Conservation (phyloP, 2,113 vertebrate species). For the Semnornis frantzii region DNA sequence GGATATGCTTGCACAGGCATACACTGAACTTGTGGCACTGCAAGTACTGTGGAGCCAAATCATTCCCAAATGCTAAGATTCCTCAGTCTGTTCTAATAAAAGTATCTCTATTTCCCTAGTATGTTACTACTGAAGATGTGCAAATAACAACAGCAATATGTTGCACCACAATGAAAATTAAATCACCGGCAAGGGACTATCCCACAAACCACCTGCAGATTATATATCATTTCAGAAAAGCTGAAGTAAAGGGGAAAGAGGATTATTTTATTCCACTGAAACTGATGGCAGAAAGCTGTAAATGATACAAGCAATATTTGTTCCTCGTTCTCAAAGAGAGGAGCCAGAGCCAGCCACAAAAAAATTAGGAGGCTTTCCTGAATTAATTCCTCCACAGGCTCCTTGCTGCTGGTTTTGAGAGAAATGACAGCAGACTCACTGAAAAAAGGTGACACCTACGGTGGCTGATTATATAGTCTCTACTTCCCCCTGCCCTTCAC, state of each 20-base stretch:
- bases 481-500: background rate
- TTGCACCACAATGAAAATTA: background rate
- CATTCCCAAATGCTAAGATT: slow-evolving; percentile 19
- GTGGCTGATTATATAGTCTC: background rate
- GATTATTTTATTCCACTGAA: slow-evolving; percentile 35
- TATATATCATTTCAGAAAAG: slow-evolving; percentile 34
- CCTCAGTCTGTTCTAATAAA: slow-evolving; percentile 32
- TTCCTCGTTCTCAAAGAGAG: background rate
- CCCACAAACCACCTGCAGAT: slow-evolving; percentile 53
- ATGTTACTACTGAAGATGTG: slow-evolving; percentile 46
- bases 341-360: slow-evolving; percentile 9
- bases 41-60: background rate
- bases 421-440: background rate
- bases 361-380: slow-evolving; percentile 11
- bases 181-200: slow-evolving; percentile 15
- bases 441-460: background rate
- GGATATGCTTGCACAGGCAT: background rate
- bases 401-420: background rate
- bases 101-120: background rate
- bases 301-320: slow-evolving; percentile 7
- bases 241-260: background rate
- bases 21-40: background rate
- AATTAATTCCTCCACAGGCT: background rate
- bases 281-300: slow-evolving; percentile 34
- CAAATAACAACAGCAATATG: slow-evolving; percentile 26